These are phyloP conservation scores for Mystacides longicornis DNA, from an alignment of 2,888 invertebrate genomes.

Conservation along the genomic window DNA sequence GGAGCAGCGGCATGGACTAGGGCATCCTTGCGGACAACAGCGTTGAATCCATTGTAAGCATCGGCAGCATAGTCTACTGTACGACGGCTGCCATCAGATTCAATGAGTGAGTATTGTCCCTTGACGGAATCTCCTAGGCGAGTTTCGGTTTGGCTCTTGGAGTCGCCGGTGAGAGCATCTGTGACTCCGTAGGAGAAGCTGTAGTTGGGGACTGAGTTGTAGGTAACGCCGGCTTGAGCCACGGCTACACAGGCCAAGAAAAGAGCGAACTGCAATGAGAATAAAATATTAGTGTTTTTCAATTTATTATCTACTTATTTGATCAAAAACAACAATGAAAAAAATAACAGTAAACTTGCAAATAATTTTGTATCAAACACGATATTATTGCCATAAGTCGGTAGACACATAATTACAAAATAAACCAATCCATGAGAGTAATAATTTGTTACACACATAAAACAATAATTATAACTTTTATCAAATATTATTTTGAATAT, in stretches of 20 bases:
- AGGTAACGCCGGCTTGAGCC: slow-evolving; percentile 35
- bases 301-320: too few relatives aligned
- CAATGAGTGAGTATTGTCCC: slow-evolving; percentile 48
- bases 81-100: slow-evolving; percentile 48
- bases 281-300: not conserved
- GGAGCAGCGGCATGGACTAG: slow-evolving; percentile 26
- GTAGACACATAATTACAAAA: too few relatives aligned
- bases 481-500: not conserved
- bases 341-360: not conserved
- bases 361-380: too few relatives aligned
- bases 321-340: not conserved
- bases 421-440: too few relatives aligned
- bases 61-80: slow-evolving; percentile 50
- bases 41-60: slow-evolving; percentile 36
- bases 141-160: slow-evolving; percentile 47
- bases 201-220: slow-evolving; percentile 32
- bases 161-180: slow-evolving; percentile 50
- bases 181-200: slow-evolving; percentile 48
- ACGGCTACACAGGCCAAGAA: slow-evolving; percentile 36
- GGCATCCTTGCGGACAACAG: slow-evolving; percentile 33
- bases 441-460: not conserved
- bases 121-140: slow-evolving; percentile 44
- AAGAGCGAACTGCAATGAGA: slow-evolving; percentile 37
- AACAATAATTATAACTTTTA: too few relatives aligned
- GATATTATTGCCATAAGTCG: too few relatives aligned